A percentile compares a stretch with the other conserved stretches of the same genome.
Conservation (phyloP, 2,113 vertebrate genomes). For the Gymnogyps californianus region DNA sequence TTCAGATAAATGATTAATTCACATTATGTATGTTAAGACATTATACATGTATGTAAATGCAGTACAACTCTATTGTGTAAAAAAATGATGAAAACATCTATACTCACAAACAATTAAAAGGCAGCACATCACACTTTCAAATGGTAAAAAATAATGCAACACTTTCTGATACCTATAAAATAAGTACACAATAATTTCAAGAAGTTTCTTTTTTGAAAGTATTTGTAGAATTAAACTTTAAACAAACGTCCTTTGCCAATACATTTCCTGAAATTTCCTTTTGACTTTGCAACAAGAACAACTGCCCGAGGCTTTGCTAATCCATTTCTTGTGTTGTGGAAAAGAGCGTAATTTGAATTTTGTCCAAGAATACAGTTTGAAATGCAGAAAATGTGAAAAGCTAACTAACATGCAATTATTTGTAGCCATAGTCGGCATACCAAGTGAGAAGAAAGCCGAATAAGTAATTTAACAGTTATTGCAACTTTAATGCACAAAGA, state of each 20-base stretch:
- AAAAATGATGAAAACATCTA: not conserved
- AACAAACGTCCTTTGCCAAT: not conserved
- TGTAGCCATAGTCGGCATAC: not conserved
- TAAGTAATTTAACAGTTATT: not conserved
- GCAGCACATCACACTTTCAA: not conserved
- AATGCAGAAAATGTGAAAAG: not conserved
- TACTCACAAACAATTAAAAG: not conserved
- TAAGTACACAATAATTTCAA: not conserved
- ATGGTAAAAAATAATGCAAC: not conserved
- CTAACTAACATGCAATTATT: not conserved
- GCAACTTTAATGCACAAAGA: not conserved
- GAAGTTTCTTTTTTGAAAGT: not conserved
- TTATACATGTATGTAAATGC: not conserved
- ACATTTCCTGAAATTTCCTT: not conserved
- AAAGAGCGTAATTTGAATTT: not conserved
- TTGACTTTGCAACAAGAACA: slow-evolving; percentile 35
- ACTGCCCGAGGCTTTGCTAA: not conserved
- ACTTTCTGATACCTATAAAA: not conserved
- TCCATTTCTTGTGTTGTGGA: not conserved
- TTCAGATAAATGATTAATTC: not conserved
- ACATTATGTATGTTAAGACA: not conserved
- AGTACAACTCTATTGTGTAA: not conserved
- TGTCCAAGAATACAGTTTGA: not conserved
- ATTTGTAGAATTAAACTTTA: not conserved
- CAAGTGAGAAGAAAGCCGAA: not conserved